These are phyloP conservation scores for Hemicordylus capensis DNA, from an alignment of 2,113 vertebrate species.

Conservation along the genomic window DNA sequence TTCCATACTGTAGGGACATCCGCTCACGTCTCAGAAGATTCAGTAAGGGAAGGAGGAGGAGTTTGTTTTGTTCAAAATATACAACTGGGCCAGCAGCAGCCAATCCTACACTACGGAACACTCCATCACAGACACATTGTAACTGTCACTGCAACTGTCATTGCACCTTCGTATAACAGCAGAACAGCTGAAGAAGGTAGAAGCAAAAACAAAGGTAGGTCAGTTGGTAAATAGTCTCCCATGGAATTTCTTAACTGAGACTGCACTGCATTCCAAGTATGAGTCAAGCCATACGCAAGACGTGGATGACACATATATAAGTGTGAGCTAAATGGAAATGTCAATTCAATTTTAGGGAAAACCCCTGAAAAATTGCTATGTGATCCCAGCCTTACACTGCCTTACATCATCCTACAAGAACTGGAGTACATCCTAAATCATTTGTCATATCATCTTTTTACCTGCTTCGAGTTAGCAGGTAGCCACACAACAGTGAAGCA, in stretches of 20 bases:
- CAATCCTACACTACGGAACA: no score
- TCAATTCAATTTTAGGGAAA: neutral
- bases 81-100: neutral
- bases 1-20: neutral
- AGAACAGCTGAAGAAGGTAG: no score
- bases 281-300: neutral
- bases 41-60: neutral
- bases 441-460: slow-evolving; percentile 18
- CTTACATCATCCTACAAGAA: neutral
- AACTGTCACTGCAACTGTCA: no score
- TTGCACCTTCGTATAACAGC: no score
- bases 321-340: neutral
- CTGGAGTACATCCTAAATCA: slow-evolving; percentile 15
- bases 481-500: slow-evolving; percentile 18
- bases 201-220: no score
- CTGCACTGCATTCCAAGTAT: neutral
- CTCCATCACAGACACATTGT: no score
- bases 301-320: neutral
- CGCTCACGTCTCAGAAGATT: neutral
- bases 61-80: neutral
- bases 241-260: neutral
- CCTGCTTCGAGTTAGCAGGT: slow-evolving; percentile 3
- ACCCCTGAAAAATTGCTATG: neutral
- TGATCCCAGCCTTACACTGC: neutral
- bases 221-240: no score